These are phyloP conservation scores for Idaea dimidiata DNA, from an alignment of 2,888 invertebrate species.

Conservation along the genomic window DNA sequence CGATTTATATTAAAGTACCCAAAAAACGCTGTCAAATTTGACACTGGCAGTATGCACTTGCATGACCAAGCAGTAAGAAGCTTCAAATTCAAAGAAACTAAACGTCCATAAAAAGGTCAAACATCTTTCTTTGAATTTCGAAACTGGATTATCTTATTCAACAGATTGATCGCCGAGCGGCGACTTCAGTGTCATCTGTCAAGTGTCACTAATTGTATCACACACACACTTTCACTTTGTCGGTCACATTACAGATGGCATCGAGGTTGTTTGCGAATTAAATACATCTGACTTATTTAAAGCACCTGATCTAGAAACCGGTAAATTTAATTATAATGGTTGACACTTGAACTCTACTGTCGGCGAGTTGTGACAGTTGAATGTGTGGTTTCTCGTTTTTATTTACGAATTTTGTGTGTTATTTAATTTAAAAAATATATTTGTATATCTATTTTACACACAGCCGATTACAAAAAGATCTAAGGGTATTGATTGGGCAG, in stretches of 20 bases:
- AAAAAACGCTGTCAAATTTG: too few species aligned
- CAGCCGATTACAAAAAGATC: too few species aligned
- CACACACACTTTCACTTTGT: background rate
- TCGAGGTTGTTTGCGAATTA: constrained; percentile 21
- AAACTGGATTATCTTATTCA: background rate
- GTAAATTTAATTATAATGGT: constrained; percentile 21
- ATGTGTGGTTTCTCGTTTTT: constrained; percentile 1
- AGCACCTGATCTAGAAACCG: constrained; percentile 15
- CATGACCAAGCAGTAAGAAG: too few species aligned
- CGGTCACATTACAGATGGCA: constrained; percentile 8
- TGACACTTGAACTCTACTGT: constrained; percentile 23
- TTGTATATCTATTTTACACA: too few species aligned
- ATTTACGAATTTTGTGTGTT: background rate
- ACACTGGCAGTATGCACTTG: too few species aligned
- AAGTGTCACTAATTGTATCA: constrained; percentile 23
- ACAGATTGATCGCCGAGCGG: constrained; percentile 10
- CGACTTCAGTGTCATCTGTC: constrained; percentile 26
- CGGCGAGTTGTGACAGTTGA: constrained; percentile 20
- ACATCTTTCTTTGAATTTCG: background rate
- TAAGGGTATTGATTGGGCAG: too few species aligned
- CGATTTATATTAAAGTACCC: too few species aligned
- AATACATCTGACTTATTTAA: constrained; percentile 16
- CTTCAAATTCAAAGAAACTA: too few species aligned
- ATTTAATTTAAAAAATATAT: background rate
- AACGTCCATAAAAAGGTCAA: background rate